Base-by-base conservation (phyloP, 2,113 vertebrate species). In the Origma solitaria region DNA sequence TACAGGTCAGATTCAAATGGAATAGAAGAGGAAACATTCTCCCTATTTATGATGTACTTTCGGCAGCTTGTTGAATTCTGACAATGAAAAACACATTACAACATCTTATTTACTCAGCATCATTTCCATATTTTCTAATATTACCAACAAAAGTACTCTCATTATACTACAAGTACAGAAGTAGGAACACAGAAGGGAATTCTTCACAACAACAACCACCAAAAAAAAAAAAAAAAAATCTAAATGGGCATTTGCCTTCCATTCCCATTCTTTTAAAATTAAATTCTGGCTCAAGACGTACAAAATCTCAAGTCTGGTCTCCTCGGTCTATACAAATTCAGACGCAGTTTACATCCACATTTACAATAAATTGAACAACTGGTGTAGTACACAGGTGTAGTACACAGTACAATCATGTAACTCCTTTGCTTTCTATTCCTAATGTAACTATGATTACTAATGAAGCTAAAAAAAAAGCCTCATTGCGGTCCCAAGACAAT, bases 401-500 rank as follows among this genome's bases (percentile, higher is more conserved):
- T 61, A 82, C 13, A 37, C 17, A 44, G 35, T 51, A 62, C 40
- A 82, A 79, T n/a, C 40, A 17, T 33, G 90, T 76, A 51, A 82
- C 57, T 64, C 44, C 31, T 50, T 8, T 90, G 85, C 42, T 7
- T 96, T 73, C 79, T 76, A 88, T 68, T 90, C 79, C 76, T 95
- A 94, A 95, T 76, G 60, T 83, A 96, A 92, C 90, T 35, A 94
- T 73, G 93, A 97, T 95, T 92, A 95, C 92, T 96, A 97, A 96
- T 96, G 92, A 95, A 95, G 84, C 42, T 82, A 50, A 80, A 84
- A 71, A 49, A 82, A 53, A 60, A 51, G 35, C 50, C 38, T 94
- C 82, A 58, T 57, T 82, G 75, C 30, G 28, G 44, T 93, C 96
- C 92, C 95, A 86, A 96, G 94, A 90, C 53, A 93, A 92, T 96